Evolutionary conservation across 2,888 invertebrate species (phyloP).

Genomic region (Harpalus rufipes): DNA sequence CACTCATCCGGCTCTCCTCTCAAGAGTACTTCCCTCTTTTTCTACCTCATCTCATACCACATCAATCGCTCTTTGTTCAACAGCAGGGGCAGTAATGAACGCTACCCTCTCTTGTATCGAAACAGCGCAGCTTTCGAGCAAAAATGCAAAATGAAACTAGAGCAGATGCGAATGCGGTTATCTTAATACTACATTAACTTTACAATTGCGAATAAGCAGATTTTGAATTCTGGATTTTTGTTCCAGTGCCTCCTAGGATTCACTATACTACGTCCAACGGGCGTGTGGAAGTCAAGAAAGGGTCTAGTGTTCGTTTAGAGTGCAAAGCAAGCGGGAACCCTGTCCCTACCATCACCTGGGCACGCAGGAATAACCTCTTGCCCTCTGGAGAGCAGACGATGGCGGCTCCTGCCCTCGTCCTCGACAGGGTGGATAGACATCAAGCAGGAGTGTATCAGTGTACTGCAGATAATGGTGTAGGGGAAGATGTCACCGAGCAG

Average conservation of each 20-base stretch:
- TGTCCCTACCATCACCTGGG: constrained; percentile 79
- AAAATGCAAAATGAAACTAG: neutral
- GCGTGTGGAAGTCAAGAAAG: constrained; percentile 82
- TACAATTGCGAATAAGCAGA: neutral
- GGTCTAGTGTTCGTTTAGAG: constrained; percentile 77
- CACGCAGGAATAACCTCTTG: constrained; percentile 78
- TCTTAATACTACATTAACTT: constrained; percentile 17
- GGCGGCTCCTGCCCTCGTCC: constrained; percentile 80
- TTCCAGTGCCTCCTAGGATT: constrained; percentile 82
- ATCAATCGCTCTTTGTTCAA: neutral
- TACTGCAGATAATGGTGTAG: constrained; percentile 82
- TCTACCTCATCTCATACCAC: neutral
- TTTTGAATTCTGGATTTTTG: neutral
- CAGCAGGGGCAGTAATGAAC: neutral
- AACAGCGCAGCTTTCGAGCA: neutral
- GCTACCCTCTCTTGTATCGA: neutral
- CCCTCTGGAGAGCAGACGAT: constrained; percentile 82
- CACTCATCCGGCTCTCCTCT: constrained; percentile 3
- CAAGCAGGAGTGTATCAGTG: constrained; percentile 83
- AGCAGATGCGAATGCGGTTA: neutral
- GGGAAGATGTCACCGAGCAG: constrained; percentile 81
- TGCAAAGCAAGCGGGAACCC: constrained; percentile 79
- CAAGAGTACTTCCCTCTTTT: neutral
- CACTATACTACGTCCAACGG: constrained; percentile 82
- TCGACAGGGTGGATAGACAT: constrained; percentile 82